A percentile compares a stretch with the other conserved stretches of the same genome.
phyloP scores from a whole-genome alignment of 2,797 vertebrate genomes.

The Oceanodroma leucorhoa region DNA sequence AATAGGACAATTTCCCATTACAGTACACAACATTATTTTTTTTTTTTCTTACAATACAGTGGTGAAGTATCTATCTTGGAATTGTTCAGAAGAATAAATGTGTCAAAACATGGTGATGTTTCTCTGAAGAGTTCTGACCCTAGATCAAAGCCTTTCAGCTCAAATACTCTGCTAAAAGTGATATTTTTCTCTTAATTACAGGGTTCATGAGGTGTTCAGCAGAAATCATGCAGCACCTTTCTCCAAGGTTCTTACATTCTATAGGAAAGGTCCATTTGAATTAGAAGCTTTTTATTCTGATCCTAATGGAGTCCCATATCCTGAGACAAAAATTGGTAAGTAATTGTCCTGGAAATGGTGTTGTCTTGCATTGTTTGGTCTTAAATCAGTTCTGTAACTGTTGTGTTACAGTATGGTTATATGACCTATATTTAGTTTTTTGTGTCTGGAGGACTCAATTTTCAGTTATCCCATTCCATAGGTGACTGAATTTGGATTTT shows the following conservation, averaged over 20 bases:
- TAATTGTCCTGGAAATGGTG: not conserved
- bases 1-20: not conserved
- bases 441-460: not conserved
- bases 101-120: not conserved
- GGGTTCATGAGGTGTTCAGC: slow-evolving; percentile 79
- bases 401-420: not conserved
- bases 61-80: not conserved
- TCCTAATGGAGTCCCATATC: slow-evolving; percentile 75
- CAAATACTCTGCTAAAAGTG: not conserved
- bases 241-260: slow-evolving; percentile 82
- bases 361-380: not conserved
- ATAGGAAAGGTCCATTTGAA: slow-evolving; percentile 78
- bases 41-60: not conserved
- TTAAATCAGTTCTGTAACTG: not conserved
- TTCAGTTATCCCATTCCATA: not conserved
- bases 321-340: slow-evolving; percentile 83
- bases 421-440: not conserved
- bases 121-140: not conserved
- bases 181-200: slow-evolving; percentile 37
- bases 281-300: slow-evolving; percentile 82
- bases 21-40: not conserved
- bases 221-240: slow-evolving; percentile 79
- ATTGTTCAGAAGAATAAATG: not conserved
- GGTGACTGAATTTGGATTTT: not conserved
- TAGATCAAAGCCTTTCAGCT: not conserved